Evolutionary conservation across 2,797 vertebrate genomes (phyloP).

Genomic region (Benthosema pterotum): DNA sequence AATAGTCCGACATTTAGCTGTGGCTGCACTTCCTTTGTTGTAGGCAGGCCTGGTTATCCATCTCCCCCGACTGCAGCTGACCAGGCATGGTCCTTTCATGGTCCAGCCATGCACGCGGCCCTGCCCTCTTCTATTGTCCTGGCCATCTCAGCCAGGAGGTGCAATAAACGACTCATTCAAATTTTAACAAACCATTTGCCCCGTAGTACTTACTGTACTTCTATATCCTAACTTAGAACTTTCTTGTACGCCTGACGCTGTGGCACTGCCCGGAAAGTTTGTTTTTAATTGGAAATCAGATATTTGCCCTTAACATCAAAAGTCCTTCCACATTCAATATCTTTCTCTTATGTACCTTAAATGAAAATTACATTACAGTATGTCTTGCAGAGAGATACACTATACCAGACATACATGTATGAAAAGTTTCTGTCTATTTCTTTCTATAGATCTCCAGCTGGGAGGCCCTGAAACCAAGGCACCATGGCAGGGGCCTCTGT

Average conservation of each 20-base stretch:
- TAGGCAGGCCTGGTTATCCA: conserved; percentile 53
- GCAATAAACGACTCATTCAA: conserved; percentile 20
- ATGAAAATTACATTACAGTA: too few species aligned
- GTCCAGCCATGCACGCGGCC: conserved; percentile 28
- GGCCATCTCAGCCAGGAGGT: conserved; percentile 20
- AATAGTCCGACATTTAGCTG: conserved; percentile 74
- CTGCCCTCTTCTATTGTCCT: conserved; percentile 46
- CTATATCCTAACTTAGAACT: not conserved
- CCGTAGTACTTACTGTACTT: not conserved
- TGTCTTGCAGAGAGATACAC: not conserved
- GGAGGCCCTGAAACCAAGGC: conserved; percentile 36
- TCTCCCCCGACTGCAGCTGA: conserved; percentile 68
- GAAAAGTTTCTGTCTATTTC: conserved; percentile 28
- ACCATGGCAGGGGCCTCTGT: conserved; percentile 97
- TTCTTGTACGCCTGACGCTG: too few species aligned
- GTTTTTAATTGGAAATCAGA: not conserved
- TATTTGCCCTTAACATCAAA: not conserved
- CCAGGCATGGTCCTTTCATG: conserved; percentile 64
- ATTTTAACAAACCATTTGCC: conserved; percentile 4
- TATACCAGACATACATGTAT: too few species aligned
- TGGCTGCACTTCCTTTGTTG: conserved; percentile 80
- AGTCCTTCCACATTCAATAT: conserved; percentile 8
- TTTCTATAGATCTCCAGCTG: conserved; percentile 40
- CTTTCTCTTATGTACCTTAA: not conserved
- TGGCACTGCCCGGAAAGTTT: too few species aligned